Evolutionary conservation across 2,797 vertebrate genomes (phyloP), one percentile per base, ranked within the genome.

Genomic region (Pitangus sulphuratus): DNA sequence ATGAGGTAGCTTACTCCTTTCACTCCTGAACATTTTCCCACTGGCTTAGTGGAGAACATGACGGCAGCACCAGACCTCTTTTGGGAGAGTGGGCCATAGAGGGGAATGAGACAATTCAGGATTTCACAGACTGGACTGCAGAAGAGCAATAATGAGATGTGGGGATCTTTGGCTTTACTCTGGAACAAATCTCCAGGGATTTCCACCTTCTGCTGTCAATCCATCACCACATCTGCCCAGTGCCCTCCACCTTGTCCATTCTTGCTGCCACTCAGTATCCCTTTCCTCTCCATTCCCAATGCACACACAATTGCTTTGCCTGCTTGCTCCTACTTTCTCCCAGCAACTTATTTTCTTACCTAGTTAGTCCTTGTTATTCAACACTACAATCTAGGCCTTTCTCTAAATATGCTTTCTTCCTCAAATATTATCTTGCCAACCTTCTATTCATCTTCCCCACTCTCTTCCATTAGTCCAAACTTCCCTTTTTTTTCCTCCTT

Each of bases 191-290:
- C 54, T 87, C 19, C 53, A 61, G 56, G 19, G 39, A 60, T 74
- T 76, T 92, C 33, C 12, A 84, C 15, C 40, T 85, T 76, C 62
- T 89, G 54, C 74, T 62, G 12, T 33, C 66, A 88, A 74, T 11
- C 11, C 33, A 56, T 8, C 33, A 53, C 26, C 42, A 48, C 11
- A 53, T 42, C 58, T 70, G 24, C 24, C 31, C 44, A n/a, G 53
- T 48, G 58, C 44, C 28, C 14, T 84, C 42, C 65, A 72, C 26
- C 31, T 51, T 61, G 20, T 39, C 62, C 44, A 77, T 51, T 58
- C 51, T 58, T 62, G 51, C 60, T 62, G 50, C 15, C 17, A 62
- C 33, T 72, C 60, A 65, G 53, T 21, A 44, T 1, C 24, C 40
- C 44, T 40, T 89, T 39, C 21, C 24, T 48, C 72, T 74, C 56